Base-by-base conservation (phyloP, 2,797 vertebrate species). In the Poecilia picta region DNA sequence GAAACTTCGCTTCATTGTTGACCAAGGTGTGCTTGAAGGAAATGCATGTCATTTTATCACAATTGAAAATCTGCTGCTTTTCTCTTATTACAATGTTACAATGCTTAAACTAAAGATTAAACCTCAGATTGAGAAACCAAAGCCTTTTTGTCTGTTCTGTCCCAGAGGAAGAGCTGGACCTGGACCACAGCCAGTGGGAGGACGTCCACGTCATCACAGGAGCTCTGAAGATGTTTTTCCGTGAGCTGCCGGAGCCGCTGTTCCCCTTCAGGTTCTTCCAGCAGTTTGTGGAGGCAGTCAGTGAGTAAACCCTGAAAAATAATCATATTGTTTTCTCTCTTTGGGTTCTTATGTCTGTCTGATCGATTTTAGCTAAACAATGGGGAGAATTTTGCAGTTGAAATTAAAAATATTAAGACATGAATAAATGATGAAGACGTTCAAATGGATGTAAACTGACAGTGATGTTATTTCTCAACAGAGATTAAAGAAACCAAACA, bases 141-240 rank as follows among this genome's bases (percentile, higher is more conserved):
- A 71, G 1, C n/a, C 15, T 43, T 20, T 49, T 1, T 62, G 31
- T 45, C 16, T 46, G 13, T 15, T 36, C 15, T 59, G 74, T 66
- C 94, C 94, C 95, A 99, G 98, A 99, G 97, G 97, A 98, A 95
- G 96, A 97, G 93, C 95, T 98, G 95, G 97, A 98, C 96, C 97
- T 99, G 96, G 98, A 97, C 89, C 97, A 97, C 95, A 97, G 94
- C 96, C 98, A 98, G 96, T 98, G 97, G 97, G 98, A 98, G 95
- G 98, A 99, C 96, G 96, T 99, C 95, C 97, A 99, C 84, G 97
- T 99, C 89, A 96, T 99, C 96, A 98, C 97, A 78, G 98, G 98
- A 95, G 98, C 98, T 90, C 97, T 99, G 91, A 99, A 99, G 96
- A 96, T 99, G 98, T 99, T 99, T 96, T 98, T 98, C 96, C 96